A percentile compares a stretch with the other conserved stretches of the same genome.
Evolutionary conservation across 1,140 invertebrate species (phyloP).

Genomic region (Battus philenor): DNA sequence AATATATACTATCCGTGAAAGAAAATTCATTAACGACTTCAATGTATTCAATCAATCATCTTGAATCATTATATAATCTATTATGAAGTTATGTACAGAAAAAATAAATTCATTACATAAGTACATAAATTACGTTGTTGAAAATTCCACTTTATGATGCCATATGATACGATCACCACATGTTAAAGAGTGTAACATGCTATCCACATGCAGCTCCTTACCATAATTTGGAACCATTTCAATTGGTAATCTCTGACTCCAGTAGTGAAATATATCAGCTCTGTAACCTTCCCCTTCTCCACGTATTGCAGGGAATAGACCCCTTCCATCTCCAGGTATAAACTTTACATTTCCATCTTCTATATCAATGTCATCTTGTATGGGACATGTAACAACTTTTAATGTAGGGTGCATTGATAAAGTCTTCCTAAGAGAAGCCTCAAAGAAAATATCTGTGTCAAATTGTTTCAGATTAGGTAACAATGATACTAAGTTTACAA

Average conservation of each 20-base stretch:
- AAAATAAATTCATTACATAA: no score
- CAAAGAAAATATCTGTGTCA: conserved; percentile 16
- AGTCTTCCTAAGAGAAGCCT: background rate
- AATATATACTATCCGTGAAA: no score
- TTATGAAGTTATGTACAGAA: no score
- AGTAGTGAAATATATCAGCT: conserved; percentile 17
- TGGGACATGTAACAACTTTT: background rate
- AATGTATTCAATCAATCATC: no score
- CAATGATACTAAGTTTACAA: conserved; percentile 8
- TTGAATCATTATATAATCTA: no score
- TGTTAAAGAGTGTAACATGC: no score
- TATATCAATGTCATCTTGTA: background rate
- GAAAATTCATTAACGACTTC: no score
- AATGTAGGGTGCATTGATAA: background rate
- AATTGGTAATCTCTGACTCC: conserved; percentile 8
- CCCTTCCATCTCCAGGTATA: background rate
- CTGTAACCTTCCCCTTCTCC: conserved; percentile 13
- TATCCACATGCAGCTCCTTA: no score
- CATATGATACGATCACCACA: no score
- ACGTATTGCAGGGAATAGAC: background rate
- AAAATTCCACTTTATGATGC: no score
- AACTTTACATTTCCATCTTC: background rate
- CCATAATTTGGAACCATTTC: background rate
- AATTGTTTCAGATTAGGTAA: conserved; percentile 16
- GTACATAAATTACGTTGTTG: no score